Evolutionary conservation across 2,113 vertebrate species (phyloP).

Genomic region (Sarotherodon lohbergeri): DNA sequence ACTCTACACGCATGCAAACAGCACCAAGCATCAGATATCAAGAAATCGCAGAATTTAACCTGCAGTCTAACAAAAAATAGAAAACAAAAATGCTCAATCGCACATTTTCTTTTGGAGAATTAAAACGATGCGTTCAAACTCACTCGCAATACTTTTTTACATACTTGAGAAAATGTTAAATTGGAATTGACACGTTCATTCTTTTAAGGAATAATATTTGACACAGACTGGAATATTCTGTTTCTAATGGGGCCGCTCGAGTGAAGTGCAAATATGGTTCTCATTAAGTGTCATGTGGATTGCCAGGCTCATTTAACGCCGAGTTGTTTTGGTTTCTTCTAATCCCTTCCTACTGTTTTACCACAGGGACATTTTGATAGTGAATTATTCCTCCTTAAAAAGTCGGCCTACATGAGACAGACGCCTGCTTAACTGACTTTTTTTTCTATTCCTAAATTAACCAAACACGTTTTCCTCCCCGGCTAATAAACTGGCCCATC

Average conservation of each 20-base stretch:
- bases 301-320: slow-evolving; percentile 40
- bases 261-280: slow-evolving; percentile 29
- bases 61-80: background rate
- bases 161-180: background rate
- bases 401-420: slow-evolving; percentile 41
- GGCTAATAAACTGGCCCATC: slow-evolving; percentile 20
- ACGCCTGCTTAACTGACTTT: slow-evolving; percentile 43
- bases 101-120: background rate
- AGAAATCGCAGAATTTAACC: background rate
- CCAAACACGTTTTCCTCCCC: slow-evolving; percentile 39
- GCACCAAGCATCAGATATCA: background rate
- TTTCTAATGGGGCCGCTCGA: background rate
- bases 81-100: background rate
- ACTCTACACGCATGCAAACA: background rate
- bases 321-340: slow-evolving; percentile 47
- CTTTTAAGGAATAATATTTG: background rate
- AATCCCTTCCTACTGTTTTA: slow-evolving; percentile 61
- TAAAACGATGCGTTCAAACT: background rate
- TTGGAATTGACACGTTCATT: background rate
- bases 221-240: background rate
- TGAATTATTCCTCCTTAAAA: slow-evolving; percentile 33
- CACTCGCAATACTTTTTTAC: background rate
- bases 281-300: slow-evolving; percentile 31
- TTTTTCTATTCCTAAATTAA: background rate
- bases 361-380: slow-evolving; percentile 47